These are phyloP conservation scores for Cygnus atratus DNA, from an alignment of 2,113 vertebrate species.

Conservation along the genomic window DNA sequence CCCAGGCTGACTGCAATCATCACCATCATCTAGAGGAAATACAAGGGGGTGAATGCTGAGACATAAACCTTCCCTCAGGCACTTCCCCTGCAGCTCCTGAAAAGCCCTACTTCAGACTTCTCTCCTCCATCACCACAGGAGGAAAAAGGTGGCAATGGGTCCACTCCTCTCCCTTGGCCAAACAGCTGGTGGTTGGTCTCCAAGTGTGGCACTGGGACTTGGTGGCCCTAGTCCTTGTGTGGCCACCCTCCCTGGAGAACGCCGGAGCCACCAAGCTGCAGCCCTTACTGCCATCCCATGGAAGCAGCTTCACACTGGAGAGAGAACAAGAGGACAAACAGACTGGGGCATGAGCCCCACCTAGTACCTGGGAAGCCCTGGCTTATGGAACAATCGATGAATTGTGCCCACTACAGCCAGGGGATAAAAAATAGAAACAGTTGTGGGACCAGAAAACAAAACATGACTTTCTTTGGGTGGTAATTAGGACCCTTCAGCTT, in stretches of 20 bases:
- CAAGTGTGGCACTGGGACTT: not conserved
- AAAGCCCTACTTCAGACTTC: not conserved
- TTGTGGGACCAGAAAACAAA: not conserved
- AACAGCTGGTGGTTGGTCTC: not conserved
- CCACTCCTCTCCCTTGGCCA: not conserved
- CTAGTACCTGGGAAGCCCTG: not conserved
- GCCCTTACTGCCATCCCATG: not conserved
- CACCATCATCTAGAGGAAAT: not conserved
- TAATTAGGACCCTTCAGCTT: not conserved
- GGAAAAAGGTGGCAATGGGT: not conserved
- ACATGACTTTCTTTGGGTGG: not conserved
- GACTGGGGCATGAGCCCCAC: not conserved
- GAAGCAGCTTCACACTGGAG: not conserved
- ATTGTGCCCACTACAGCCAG: too few species aligned
- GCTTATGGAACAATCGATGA: accelerated
- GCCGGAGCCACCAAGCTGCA: not conserved
- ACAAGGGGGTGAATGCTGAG: not conserved
- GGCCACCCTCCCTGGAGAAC: not conserved
- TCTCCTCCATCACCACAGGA: not conserved
- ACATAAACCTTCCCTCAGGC: not conserved
- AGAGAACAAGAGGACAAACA: not conserved
- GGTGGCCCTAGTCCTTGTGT: not conserved
- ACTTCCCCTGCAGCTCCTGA: accelerated
- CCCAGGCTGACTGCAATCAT: not conserved
- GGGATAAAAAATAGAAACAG: not conserved